Base-by-base conservation (phyloP, 2,113 vertebrate genomes). In the Alligator mississippiensis region DNA sequence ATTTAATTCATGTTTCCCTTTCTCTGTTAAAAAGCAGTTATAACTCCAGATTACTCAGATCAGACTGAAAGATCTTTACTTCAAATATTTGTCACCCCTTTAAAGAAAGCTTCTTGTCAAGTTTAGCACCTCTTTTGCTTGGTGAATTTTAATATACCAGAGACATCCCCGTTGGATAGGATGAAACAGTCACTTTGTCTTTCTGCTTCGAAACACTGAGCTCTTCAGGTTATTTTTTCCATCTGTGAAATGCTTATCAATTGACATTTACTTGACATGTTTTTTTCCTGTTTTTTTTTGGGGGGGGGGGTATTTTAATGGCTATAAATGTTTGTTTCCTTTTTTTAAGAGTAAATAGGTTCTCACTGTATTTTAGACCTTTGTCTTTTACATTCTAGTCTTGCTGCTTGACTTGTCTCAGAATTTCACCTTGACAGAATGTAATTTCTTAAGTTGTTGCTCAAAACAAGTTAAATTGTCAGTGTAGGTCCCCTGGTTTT, bases 151-250 rank as follows among this genome's bases (percentile, higher is more conserved):
- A 7, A 0, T 28, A 14, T 64, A 60, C 30, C 55, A 70, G 34
- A 64, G 55, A 55, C 81, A 58, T 82, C 16, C 66, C 28, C 62
- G 11, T 60, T 85, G 54, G 27, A 63, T 63, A 14, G 25, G 62
- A 25, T 72, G 64, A 90, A 34, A 38, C 27, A 63, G 62, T 15
- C 75, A 3, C 25, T 28, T 47, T 0, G 0, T 18, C 0, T 0
- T 57, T 93, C 84, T 86, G 34, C 80, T 82, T 54, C 47, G 80
- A 80, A 89, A 82, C 55, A 70, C 1, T 0, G 61, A 38, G 83
- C 61, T 93, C 85, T 80, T 77, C 62, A 54, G n/a, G 14, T 25
- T 85, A 9, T 54, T 88, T 47, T 70, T 95, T 77, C 30, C 77
- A 81, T 61, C 68, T 82, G 55, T n/a, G 82, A 27, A 58, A 82